Conservation (phyloP, 2,888 invertebrate species). For the Falcaria lacertinaria region DNA sequence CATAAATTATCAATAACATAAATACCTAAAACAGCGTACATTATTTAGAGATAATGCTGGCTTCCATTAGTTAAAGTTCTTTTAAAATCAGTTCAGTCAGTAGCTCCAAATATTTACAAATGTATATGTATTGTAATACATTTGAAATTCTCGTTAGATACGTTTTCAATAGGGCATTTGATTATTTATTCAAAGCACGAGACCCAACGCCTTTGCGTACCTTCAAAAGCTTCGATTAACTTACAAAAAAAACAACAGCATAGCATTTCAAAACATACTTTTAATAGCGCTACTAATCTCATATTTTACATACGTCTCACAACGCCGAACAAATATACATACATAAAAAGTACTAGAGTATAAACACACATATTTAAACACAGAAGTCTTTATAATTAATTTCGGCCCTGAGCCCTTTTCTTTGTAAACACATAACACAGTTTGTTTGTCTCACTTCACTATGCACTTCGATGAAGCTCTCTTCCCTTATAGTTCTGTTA, state of each 20-base stretch:
- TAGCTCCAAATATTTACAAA: no score
- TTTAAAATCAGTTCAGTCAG: no score
- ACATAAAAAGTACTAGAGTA: not conserved
- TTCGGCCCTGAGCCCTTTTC: slow-evolving; percentile 25
- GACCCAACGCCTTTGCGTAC: no score
- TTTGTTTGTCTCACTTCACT: slow-evolving; percentile 24
- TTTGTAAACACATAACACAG: slow-evolving; percentile 40
- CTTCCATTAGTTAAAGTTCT: no score
- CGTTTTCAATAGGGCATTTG: not conserved
- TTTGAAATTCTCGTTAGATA: not conserved
- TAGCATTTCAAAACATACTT: slow-evolving; percentile 2
- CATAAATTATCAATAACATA: no score
- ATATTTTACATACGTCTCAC: slow-evolving; percentile 10
- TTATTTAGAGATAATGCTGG: no score
- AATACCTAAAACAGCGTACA: no score
- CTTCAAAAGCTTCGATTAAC: no score
- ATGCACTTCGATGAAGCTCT: slow-evolving; percentile 16
- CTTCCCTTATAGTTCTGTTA: slow-evolving; percentile 24
- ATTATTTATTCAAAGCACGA: not conserved
- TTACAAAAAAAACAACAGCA: not conserved
- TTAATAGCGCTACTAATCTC: slow-evolving; percentile 32
- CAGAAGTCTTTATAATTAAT: slow-evolving; percentile 18
- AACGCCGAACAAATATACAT: slow-evolving; percentile 4
- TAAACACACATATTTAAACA: slow-evolving; percentile 15
- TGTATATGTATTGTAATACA: not conserved